Evolutionary conservation across 2,113 vertebrate genomes (phyloP).

Genomic region (Dasypus novemcinctus): DNA sequence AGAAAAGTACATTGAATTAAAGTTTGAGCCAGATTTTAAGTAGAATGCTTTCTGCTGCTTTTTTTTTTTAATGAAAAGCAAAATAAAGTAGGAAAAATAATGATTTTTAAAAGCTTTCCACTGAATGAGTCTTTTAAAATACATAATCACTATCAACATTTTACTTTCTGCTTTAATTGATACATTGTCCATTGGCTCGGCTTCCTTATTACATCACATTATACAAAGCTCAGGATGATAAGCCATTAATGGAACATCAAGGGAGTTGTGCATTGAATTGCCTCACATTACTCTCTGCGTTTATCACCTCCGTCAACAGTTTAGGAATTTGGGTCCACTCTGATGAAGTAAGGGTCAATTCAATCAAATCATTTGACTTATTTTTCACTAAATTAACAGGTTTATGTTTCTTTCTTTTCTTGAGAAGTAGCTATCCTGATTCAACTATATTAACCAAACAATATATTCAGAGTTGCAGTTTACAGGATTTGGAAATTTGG

Average conservation of each 20-base stretch:
- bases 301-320: not conserved
- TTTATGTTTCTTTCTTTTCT: not conserved
- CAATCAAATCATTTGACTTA: not conserved
- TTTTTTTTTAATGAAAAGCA: not conserved
- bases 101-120: not conserved
- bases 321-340: not conserved
- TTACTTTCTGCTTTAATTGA: not conserved
- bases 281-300: not conserved
- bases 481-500: not conserved
- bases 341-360: not conserved
- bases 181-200: not conserved
- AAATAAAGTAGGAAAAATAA: constrained; percentile 21
- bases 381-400: not conserved
- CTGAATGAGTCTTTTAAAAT: not conserved
- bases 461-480: not conserved
- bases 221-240: not conserved
- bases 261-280: not conserved
- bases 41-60: not conserved
- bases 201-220: not conserved
- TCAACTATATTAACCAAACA: not conserved
- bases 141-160: not conserved
- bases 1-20: not conserved
- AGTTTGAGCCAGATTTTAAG: not conserved
- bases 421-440: not conserved
- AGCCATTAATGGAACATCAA: not conserved